phyloP scores from a whole-genome alignment of 2,888 invertebrate genomes.

The Aphodius granarius region DNA sequence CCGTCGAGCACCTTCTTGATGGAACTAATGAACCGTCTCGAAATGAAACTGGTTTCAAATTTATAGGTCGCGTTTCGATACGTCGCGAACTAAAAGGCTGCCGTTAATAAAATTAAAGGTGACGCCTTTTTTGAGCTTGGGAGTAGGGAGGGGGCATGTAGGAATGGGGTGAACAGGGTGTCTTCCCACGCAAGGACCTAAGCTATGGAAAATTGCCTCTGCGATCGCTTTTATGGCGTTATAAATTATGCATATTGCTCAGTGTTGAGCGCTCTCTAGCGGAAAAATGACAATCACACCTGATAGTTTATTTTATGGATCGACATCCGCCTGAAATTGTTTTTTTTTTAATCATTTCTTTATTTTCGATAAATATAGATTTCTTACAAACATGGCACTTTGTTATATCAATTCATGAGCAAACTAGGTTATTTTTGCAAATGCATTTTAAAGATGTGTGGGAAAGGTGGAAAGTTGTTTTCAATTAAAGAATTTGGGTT shows the following conservation, averaged over 20 bases:
- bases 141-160: not conserved
- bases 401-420: not conserved
- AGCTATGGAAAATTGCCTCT: not conserved
- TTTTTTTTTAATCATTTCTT: too few relatives aligned
- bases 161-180: not conserved
- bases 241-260: not conserved
- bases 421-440: too few relatives aligned
- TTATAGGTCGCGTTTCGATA: not conserved
- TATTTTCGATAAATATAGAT: too few relatives aligned
- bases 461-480: too few relatives aligned
- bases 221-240: not conserved
- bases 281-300: not conserved
- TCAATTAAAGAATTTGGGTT: too few relatives aligned
- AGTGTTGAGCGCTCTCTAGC: not conserved
- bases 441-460: too few relatives aligned
- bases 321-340: not conserved
- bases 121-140: not conserved
- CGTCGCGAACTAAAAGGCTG: not conserved
- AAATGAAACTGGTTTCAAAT: not conserved
- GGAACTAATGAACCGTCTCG: not conserved
- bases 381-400: not conserved
- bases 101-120: not conserved
- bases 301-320: not conserved
- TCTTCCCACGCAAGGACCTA: not conserved
- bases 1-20: not conserved